Conservation (phyloP, 37 sponge, comb jelly and placozoan species). For the Theonella swinhoei region DNA sequence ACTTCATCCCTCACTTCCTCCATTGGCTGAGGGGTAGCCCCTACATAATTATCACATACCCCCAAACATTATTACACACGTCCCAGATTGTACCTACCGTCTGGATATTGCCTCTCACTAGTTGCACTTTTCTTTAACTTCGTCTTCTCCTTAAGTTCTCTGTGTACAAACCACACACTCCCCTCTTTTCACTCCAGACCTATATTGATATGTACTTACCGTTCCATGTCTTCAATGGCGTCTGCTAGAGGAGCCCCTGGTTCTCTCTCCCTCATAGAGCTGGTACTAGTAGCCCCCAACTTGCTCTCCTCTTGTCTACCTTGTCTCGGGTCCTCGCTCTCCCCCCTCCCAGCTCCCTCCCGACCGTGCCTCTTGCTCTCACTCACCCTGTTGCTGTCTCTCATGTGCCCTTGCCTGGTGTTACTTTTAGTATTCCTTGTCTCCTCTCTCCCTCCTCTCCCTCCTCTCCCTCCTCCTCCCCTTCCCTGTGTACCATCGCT, state of each 20-base stretch:
- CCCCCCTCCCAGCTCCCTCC: constrained; percentile 3
- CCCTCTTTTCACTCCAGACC: no score
- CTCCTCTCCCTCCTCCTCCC: not conserved
- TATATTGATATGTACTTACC: no score
- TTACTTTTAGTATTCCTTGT: not conserved
- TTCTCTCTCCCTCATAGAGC: not conserved
- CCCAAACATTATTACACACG: no score
- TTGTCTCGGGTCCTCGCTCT: constrained; percentile 9
- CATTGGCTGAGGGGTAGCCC: constrained; percentile 3
- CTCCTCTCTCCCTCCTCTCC: constrained; percentile 4
- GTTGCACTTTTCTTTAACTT: no score
- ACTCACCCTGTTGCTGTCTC: not conserved
- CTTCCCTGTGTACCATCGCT: not conserved
- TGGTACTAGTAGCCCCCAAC: constrained; percentile 11
- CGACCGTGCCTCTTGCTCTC: not conserved
- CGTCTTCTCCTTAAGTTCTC: no score
- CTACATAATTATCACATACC: not conserved
- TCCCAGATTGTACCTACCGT: no score
- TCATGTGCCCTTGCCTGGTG: no score
- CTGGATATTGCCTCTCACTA: no score
- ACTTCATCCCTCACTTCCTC: not conserved
- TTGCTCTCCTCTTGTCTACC: not conserved
- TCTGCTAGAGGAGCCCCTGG: no score
- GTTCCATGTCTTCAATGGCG: no score
- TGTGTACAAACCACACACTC: no score